phyloP scores from a whole-genome alignment of 1,140 invertebrate species.

The Magallana gigas region DNA sequence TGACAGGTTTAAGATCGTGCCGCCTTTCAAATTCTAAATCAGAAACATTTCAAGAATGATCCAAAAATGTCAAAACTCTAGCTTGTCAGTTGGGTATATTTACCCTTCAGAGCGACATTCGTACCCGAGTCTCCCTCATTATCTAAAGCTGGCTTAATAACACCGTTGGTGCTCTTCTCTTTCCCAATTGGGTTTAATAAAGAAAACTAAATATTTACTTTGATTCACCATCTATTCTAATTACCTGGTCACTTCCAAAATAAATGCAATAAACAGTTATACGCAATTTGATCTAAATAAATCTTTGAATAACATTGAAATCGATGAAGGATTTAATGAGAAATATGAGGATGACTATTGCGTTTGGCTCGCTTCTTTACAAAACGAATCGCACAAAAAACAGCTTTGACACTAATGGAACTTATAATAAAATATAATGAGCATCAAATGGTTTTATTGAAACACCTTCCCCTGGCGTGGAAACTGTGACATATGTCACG shows the following conservation, averaged over 20 bases:
- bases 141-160: conserved; percentile 25
- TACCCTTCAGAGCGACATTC: not conserved
- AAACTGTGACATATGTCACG: conserved; percentile 41
- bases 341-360: conserved; percentile 37
- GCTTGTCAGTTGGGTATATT: not conserved
- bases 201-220: conserved; percentile 41
- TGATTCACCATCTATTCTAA: conserved; percentile 39
- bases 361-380: conserved; percentile 2
- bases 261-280: conserved; percentile 36
- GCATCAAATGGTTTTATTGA: conserved; percentile 38
- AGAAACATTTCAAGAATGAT: conserved; percentile 14
- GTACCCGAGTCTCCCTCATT: not conserved
- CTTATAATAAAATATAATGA: conserved; percentile 39
- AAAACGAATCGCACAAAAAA: conserved; percentile 5
- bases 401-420: conserved; percentile 41
- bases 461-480: conserved; percentile 34
- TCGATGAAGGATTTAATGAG: conserved; percentile 42
- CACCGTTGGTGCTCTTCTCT: conserved; percentile 6
- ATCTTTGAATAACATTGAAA: conserved; percentile 31
- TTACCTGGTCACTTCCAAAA: conserved; percentile 44
- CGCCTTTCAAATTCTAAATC: not conserved
- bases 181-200: conserved; percentile 23
- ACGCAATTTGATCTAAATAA: conserved; percentile 42
- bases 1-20: too few species aligned
- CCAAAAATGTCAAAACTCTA: conserved; percentile 1